Conservation (phyloP, 2,888 invertebrate species). For the Allophyes oxyacanthae region DNA sequence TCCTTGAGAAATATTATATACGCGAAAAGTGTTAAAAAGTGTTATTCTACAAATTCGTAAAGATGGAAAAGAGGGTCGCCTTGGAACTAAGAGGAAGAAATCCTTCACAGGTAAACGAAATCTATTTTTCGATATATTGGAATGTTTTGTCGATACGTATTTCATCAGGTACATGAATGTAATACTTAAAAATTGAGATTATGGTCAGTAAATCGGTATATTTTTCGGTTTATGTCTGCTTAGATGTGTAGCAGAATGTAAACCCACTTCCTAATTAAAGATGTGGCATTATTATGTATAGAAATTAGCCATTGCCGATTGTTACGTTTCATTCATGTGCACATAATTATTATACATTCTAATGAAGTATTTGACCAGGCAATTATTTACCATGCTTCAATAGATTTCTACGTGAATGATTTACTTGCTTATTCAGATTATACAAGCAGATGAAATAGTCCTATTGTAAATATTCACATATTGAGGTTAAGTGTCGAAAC, state of each 20-base stretch:
- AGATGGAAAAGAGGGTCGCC: conserved; percentile 98
- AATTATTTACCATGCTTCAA: conserved; percentile 28
- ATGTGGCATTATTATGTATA: conserved; percentile 85
- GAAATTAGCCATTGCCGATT: conserved; percentile 86
- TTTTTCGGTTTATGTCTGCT: conserved; percentile 40
- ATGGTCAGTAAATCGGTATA: conserved; percentile 52
- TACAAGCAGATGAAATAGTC: conserved; percentile 56
- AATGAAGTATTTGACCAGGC: conserved; percentile 50
- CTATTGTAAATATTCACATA: conserved; percentile 73
- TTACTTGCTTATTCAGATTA: conserved; percentile 33
- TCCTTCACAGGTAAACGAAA: conserved; percentile 94
- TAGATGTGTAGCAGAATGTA: conserved; percentile 42
- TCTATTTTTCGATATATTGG: conserved; percentile 79
- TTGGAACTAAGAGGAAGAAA: conserved; percentile 97
- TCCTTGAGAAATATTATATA: conserved; percentile 79
- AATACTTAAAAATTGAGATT: conserved; percentile 65
- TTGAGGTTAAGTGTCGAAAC: conserved; percentile 87
- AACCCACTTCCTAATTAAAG: conserved; percentile 68
- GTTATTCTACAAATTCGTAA: conserved; percentile 67
- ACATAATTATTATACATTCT: conserved; percentile 67
- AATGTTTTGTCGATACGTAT: conserved; percentile 89
- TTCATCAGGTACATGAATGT: conserved; percentile 77
- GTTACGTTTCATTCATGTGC: conserved; percentile 87
- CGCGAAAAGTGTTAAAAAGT: conserved; percentile 75
- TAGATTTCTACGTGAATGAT: conserved; percentile 25